Conservation (phyloP, 2,797 vertebrate species). For the Acrossocheilus fasciatus region DNA sequence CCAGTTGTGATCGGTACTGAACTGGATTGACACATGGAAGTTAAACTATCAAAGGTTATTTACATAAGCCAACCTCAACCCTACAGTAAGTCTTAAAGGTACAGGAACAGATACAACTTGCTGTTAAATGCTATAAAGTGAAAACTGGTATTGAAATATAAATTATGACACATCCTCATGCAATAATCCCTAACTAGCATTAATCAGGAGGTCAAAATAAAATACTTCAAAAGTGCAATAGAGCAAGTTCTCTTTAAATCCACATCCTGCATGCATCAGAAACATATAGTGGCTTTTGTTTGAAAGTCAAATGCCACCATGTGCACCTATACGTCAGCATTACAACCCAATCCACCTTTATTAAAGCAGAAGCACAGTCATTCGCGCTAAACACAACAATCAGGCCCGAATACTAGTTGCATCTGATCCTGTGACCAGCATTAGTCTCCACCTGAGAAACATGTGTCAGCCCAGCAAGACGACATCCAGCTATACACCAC, state of each 20-base stretch:
- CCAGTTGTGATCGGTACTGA: neutral
- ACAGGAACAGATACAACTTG: neutral
- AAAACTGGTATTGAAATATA: neutral
- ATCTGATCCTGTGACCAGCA: constrained; percentile 40
- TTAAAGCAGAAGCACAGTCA: neutral
- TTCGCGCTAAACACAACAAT: constrained; percentile 6
- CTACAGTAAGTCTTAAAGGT: neutral
- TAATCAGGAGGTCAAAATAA: neutral
- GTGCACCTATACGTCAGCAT: neutral
- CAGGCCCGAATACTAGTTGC: constrained; percentile 13
- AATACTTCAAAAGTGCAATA: neutral
- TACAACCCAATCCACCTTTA: neutral
- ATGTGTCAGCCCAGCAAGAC: constrained; percentile 50
- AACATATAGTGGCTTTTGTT: constrained; percentile 11
- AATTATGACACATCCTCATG: neutral
- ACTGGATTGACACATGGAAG: neutral
- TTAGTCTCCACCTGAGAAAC: constrained; percentile 53
- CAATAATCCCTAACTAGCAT: neutral
- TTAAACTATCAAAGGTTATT: neutral
- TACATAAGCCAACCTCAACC: neutral
- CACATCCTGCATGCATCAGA: neutral
- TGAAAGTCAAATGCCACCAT: constrained; percentile 14
- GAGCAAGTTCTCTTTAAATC: neutral
- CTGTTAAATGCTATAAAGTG: neutral
- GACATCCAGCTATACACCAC: constrained; percentile 67